Base-by-base conservation (phyloP, 2,888 invertebrate genomes). In the Cryptocheilus praepositus region DNA sequence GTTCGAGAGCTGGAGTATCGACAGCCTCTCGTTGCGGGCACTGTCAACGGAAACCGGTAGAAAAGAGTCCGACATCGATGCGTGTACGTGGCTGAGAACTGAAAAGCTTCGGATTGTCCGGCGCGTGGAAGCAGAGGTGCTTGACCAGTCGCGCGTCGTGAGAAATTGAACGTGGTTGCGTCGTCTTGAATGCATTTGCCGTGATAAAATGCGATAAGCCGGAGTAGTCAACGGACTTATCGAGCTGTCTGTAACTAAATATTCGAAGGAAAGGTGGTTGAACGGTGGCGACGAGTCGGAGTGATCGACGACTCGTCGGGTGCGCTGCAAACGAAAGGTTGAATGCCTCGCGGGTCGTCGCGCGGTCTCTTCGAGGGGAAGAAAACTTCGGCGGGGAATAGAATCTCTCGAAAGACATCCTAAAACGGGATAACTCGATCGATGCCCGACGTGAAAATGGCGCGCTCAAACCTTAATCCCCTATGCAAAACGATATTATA, bases 1-100 rank as follows among this genome's bases (percentile, higher is more conserved):
- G 36, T 55, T 19, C 70, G 76, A 81, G 83, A 84, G 85, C 85
- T 84, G 85, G 85, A 82, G 86, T 86, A 82, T 86, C 83, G 75
- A 85, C 85, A 84, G 84, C 68, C 83, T 83, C 82, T 82, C 80
- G 71, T 56, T 49, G 36, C 61, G 58, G 52, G 64, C 61, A 61
- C 71, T 68, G 64, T 36, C 15, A 64, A 52, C 36, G 19, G 45
- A 60, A 70, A 57, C 28, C 52, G 51, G 13, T 18, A 13, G 3
- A 5, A 25, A 53, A n/a, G 8, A 18, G 54, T 36, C 19, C 13
- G 15, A 13, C 43, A 16, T 55, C 19, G 36, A 36, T 18, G 36
- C 11, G 7, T 1, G 36, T 36, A 7, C 8, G 36, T 36, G 36
- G 36, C 36, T 36, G 36, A 36, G 36, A 36, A 36, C 3, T 7